Evolutionary conservation across 2,113 vertebrate genomes (phyloP).

Genomic region (cat (Felis catus)): DNA sequence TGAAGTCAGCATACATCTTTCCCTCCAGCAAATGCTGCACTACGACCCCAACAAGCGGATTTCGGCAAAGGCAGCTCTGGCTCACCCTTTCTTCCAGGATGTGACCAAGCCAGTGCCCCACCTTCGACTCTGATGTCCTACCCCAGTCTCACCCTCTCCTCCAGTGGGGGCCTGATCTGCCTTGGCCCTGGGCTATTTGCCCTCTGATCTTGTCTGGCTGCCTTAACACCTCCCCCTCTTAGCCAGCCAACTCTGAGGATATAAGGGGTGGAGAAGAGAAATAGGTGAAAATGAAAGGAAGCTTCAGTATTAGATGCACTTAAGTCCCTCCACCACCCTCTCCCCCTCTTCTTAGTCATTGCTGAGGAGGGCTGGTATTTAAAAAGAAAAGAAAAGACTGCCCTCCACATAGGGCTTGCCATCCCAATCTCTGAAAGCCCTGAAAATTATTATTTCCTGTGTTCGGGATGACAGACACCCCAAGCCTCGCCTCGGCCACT

Average conservation of each 20-base stretch:
- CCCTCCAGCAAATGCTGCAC: slow-evolving; percentile 93
- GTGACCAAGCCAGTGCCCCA: slow-evolving; percentile 93
- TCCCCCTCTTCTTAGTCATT: neutral
- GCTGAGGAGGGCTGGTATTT: slow-evolving; percentile 32
- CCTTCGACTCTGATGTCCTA: slow-evolving; percentile 88
- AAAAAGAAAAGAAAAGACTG: neutral
- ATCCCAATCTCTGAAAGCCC: slow-evolving; percentile 36
- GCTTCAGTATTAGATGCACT: slow-evolving; percentile 74
- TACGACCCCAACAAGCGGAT: slow-evolving; percentile 96
- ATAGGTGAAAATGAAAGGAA: slow-evolving; percentile 47
- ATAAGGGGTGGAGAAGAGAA: neutral
- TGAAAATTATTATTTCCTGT: slow-evolving; percentile 32
- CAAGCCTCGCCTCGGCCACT: neutral
- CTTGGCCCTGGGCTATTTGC: slow-evolving; percentile 24
- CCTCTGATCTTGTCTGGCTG: slow-evolving; percentile 51
- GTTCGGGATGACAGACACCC: slow-evolving; percentile 24
- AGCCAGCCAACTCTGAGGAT: slow-evolving; percentile 10
- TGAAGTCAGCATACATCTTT: slow-evolving; percentile 12
- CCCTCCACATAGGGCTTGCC: neutral
- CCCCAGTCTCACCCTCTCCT: neutral
- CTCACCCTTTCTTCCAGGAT: slow-evolving; percentile 94
- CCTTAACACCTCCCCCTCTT: slow-evolving; percentile 47
- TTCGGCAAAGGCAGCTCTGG: slow-evolving; percentile 94
- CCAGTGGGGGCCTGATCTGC: slow-evolving; percentile 17
- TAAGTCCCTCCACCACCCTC: slow-evolving; percentile 47